Conservation (phyloP, 2,888 invertebrate genomes). For the Drosophila flavopinicola region DNA sequence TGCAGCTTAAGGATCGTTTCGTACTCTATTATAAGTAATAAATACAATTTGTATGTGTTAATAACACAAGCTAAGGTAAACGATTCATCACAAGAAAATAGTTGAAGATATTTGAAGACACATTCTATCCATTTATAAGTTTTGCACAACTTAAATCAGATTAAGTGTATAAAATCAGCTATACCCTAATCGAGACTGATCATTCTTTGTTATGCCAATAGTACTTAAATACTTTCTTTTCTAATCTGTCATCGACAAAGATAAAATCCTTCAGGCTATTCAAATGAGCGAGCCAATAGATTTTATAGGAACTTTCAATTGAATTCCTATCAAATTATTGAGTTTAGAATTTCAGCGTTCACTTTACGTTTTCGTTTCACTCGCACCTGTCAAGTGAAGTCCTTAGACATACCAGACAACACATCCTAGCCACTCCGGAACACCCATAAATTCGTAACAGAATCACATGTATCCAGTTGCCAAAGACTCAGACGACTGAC, state of each 20-base stretch:
- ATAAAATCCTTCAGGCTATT: neutral
- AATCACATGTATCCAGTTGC: conserved; percentile 69
- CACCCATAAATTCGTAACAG: conserved; percentile 42
- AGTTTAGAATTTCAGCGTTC: conserved; percentile 11
- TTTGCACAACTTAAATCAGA: too few relatives aligned
- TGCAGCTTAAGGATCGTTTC: too few relatives aligned
- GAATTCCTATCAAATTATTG: conserved; percentile 8
- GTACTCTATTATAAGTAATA: too few relatives aligned
- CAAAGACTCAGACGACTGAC: conserved; percentile 14
- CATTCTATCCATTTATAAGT: too few relatives aligned
- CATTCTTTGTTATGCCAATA: too few relatives aligned
- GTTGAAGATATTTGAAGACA: too few relatives aligned
- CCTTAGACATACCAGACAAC: conserved; percentile 35
- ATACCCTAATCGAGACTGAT: too few relatives aligned
- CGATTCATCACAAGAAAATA: too few relatives aligned
- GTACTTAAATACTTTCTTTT: too few relatives aligned
- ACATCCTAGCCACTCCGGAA: conserved; percentile 18
- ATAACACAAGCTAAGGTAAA: too few relatives aligned
- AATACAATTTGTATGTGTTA: too few relatives aligned
- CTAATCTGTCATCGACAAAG: neutral
- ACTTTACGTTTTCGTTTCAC: conserved; percentile 2
- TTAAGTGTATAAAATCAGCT: too few relatives aligned
- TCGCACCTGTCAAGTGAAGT: conserved; percentile 22
- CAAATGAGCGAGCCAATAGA: neutral
- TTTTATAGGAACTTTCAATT: conserved; percentile 7